phyloP scores from a whole-genome alignment of 2,888 invertebrate species.

The Cerastis leucographa region DNA sequence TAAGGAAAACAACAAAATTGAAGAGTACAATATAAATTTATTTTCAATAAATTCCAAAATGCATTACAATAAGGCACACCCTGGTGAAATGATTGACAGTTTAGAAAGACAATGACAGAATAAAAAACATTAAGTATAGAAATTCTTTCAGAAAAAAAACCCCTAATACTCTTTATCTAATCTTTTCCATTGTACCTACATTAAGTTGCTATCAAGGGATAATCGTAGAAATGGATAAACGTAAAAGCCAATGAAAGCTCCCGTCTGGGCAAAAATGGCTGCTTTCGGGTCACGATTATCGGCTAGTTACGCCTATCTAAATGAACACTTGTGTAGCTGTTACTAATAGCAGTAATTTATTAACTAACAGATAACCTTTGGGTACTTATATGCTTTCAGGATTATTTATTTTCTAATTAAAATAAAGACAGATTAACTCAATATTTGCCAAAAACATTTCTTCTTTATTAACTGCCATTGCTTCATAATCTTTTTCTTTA shows the following conservation, averaged over 20 bases:
- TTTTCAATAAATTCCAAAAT: background rate
- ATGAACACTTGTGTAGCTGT: constrained; percentile 30
- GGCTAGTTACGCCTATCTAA: constrained; percentile 22
- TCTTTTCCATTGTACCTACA: constrained; percentile 12
- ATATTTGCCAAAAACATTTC: background rate
- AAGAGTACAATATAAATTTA: background rate
- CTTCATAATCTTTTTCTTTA: constrained; percentile 1
- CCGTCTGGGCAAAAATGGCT: constrained; percentile 43
- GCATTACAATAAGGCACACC: background rate
- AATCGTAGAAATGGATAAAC: constrained; percentile 24
- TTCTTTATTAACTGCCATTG: background rate
- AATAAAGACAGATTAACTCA: background rate
- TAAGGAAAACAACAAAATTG: background rate
- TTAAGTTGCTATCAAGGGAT: constrained; percentile 15
- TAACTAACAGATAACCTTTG: background rate
- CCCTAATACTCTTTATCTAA: constrained; percentile 10
- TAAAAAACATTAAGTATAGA: background rate
- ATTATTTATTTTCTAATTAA: constrained; percentile 10
- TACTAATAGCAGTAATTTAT: constrained; percentile 30
- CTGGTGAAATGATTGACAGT: background rate
- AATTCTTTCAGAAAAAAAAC: background rate
- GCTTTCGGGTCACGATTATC: constrained; percentile 34
- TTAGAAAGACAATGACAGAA: background rate
- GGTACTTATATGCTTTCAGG: background rate
- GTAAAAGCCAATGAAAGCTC: constrained; percentile 57